A percentile compares a stretch with the other conserved stretches of the same genome.
Conservation (phyloP, 2,113 vertebrate species). For the Grammomys surdaster region DNA sequence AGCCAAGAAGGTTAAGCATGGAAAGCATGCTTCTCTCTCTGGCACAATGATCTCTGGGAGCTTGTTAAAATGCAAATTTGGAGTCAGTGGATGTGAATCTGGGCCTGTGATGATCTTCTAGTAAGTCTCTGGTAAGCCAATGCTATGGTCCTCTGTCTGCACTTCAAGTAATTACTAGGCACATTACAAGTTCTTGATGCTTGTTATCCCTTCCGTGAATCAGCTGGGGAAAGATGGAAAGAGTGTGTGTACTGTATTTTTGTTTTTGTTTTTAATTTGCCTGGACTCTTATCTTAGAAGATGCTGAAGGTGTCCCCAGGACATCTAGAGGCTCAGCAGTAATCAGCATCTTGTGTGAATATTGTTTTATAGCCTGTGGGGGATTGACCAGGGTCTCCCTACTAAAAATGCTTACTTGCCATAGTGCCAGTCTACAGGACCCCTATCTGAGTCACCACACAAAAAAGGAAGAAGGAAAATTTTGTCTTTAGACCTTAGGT, state of each 20-base stretch:
- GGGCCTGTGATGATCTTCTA: not conserved
- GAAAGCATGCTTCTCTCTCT: not conserved
- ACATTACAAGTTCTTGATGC: not conserved
- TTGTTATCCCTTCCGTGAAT: not conserved
- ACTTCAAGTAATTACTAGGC: not conserved
- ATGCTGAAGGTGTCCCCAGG: not conserved
- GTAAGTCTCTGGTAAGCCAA: not conserved
- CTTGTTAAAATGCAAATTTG: constrained; percentile 44
- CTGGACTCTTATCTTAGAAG: not conserved
- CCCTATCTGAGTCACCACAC: not conserved
- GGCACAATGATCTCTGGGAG: not conserved
- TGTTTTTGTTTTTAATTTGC: not conserved
- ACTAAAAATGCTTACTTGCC: not conserved
- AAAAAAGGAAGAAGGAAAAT: not conserved
- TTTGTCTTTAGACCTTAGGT: not conserved
- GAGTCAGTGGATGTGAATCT: not conserved
- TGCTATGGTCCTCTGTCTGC: not conserved
- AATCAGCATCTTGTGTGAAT: not conserved
- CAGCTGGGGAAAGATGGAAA: not conserved
- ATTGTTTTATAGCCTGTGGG: not conserved
- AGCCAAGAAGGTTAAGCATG: not conserved
- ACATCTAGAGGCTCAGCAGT: not conserved
- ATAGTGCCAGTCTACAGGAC: not conserved
- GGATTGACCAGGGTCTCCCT: not conserved
- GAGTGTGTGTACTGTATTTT: not conserved